Evolutionary conservation across 2,797 vertebrate species (phyloP), one percentile per base, ranked within the genome.

Genomic region (Huso huso): DNA sequence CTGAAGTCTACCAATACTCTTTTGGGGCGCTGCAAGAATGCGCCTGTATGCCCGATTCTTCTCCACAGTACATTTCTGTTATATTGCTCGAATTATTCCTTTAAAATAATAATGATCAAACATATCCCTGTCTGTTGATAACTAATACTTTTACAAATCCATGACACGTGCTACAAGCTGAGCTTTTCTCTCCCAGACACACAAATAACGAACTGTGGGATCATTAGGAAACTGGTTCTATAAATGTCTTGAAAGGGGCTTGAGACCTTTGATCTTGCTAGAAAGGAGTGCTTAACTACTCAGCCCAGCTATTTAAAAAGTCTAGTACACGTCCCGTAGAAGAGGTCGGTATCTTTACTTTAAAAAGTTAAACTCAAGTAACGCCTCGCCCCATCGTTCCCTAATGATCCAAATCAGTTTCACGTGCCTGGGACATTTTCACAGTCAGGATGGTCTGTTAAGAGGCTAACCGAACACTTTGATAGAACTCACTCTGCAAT

Each of bases 381-480:
- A 92, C 96, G 92, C 95, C 92, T 90, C 74, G 83, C 89, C 87
- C 89, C 94, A 93, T 85, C 80, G 80, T 77, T 84, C 80, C 87
- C 89, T 93, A 94, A 96, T 99, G 96, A 97, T 83, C 87, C 83
- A 97, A 97, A 98, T 93, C 88, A 88, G 89, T 89, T 91, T 93
- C 95, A 92, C 84, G 93, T 95, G 93, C 85, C 84, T 77, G 48
- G 69, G 82, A 82, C 85, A 84, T 86, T 89, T 85, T 83, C 80
- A 80, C 76, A 83, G 81, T 73, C 84, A 86, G 85, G 86, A 87
- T 87, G 84, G 88, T 83, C 73, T 81, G 80, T 76, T 82, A 75
- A 86, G 81, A 86, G 81, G 80, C 79, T 83, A 82, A 87, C 89
- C 88, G 78, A 84, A 86, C 87, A 87, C 92, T 91, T 93, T 91